These are phyloP conservation scores for Drosophila imparisetae DNA, from an alignment of 2,888 invertebrate genomes.

Conservation along the genomic window DNA sequence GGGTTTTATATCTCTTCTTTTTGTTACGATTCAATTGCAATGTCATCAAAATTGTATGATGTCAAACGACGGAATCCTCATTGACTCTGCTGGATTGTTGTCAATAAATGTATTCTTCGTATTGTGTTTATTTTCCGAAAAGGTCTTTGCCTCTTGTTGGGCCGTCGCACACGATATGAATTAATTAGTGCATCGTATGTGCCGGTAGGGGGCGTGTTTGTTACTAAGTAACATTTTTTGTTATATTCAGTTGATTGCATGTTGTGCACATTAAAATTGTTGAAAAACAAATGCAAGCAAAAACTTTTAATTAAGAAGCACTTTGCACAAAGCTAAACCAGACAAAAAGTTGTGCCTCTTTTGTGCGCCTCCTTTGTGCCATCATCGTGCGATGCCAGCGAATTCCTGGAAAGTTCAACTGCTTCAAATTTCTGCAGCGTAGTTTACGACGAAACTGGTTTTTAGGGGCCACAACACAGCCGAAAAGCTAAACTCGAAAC, in stretches of 20 bases:
- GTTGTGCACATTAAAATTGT: slow-evolving; percentile 39
- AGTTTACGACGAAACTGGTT: slow-evolving; percentile 60
- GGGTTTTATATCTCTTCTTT: neutral
- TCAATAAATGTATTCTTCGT: neutral
- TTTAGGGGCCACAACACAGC: slow-evolving; percentile 39
- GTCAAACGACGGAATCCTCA: slow-evolving; percentile 14
- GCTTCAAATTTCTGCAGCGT: slow-evolving; percentile 57
- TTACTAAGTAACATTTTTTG: slow-evolving; percentile 2
- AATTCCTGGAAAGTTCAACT: slow-evolving; percentile 79
- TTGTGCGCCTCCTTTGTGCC: slow-evolving; percentile 29
- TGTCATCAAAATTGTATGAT: slow-evolving; percentile 42
- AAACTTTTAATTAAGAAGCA: slow-evolving; percentile 59
- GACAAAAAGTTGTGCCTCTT: slow-evolving; percentile 15
- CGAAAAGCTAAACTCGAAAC: slow-evolving; percentile 50
- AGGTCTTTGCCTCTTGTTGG: slow-evolving; percentile 45
- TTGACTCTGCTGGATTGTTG: slow-evolving; percentile 3
- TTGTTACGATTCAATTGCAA: slow-evolving; percentile 53
- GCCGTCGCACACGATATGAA: slow-evolving; percentile 17
- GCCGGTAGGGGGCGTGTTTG: slow-evolving; percentile 39
- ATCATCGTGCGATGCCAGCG: slow-evolving; percentile 41
- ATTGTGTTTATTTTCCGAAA: neutral
- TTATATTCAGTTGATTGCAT: neutral
- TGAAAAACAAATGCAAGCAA: slow-evolving; percentile 28
- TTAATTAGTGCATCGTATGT: slow-evolving; percentile 26
- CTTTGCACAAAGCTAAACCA: slow-evolving; percentile 32